Percentiles rank a stretch among this genome's conserved stretches.
These are phyloP conservation scores for Xanthia togata DNA, from an alignment of 2,888 invertebrate species.

Conservation along the genomic window DNA sequence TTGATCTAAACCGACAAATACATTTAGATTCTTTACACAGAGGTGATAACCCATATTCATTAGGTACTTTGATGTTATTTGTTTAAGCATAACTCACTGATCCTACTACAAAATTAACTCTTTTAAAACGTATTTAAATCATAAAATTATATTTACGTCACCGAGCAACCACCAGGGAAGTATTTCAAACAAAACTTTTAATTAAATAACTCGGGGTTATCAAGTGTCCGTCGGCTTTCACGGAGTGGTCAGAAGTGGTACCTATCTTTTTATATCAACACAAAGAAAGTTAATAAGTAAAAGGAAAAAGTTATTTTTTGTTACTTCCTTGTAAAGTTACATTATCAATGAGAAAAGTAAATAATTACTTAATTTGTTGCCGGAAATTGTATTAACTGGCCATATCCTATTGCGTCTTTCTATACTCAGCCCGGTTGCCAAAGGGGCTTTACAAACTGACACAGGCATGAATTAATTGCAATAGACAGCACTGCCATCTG, in stretches of 20 bases:
- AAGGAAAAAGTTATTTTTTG: conserved; percentile 28
- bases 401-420: background rate
- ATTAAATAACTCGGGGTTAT: conserved; percentile 51
- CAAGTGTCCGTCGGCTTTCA: conserved; percentile 15
- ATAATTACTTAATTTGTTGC: conserved; percentile 40
- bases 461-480: background rate
- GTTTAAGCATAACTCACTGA: background rate
- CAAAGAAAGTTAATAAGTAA: conserved; percentile 24
- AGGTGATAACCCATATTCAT: background rate
- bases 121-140: background rate
- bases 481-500: background rate
- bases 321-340: conserved; percentile 33
- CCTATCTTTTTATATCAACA: conserved; percentile 9
- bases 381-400: conserved; percentile 29
- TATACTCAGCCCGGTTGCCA: background rate
- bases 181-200: conserved; percentile 52
- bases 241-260: conserved; percentile 25
- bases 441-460: background rate
- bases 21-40: too few species aligned
- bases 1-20: too few species aligned
- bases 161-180: conserved; percentile 6
- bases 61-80: background rate
- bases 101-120: background rate
- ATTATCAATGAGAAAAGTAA: conserved; percentile 31
- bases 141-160: background rate